A percentile compares a stretch with the other conserved stretches of the same genome.
Conservation (phyloP, 2,797 vertebrate species). For the Lophius americanus region DNA sequence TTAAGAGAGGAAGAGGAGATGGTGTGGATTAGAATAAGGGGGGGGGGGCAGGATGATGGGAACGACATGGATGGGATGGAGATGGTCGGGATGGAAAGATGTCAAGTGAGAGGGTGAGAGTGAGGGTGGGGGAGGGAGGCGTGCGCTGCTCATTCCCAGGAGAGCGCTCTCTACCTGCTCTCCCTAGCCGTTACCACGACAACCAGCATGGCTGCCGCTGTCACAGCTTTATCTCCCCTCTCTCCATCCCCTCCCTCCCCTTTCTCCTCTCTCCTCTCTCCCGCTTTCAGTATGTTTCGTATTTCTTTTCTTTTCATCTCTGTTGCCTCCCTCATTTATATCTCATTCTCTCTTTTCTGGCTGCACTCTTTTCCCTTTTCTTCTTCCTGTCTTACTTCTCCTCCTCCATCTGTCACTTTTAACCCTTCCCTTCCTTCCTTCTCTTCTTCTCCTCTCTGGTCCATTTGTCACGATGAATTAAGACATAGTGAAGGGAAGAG, state of each 20-base stretch:
- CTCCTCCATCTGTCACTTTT: neutral
- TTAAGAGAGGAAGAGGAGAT: slow-evolving; percentile 30
- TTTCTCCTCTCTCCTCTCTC: neutral
- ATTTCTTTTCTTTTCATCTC: slow-evolving; percentile 27
- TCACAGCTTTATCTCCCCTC: slow-evolving; percentile 75
- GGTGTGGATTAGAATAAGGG: slow-evolving; percentile 16
- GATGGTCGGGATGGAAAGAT: slow-evolving; percentile 45
- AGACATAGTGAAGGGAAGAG: slow-evolving; percentile 7
- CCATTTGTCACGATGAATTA: slow-evolving; percentile 32
- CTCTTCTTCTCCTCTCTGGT: neutral
- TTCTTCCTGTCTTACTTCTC: neutral
- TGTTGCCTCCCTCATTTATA: slow-evolving; percentile 32
- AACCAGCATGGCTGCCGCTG: slow-evolving; percentile 80
- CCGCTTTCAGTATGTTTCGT: slow-evolving; percentile 17
- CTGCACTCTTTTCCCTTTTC: neutral
- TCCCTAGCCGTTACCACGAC: slow-evolving; percentile 79
- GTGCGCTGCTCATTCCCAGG: slow-evolving; percentile 76
- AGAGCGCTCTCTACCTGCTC: slow-evolving; percentile 83
- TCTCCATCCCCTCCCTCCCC: slow-evolving; percentile 9
- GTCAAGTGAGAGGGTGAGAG: slow-evolving; percentile 21
- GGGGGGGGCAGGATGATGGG: slow-evolving; percentile 32
- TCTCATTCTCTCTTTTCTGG: slow-evolving; percentile 27
- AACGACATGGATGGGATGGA: slow-evolving; percentile 43
- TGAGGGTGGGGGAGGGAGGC: slow-evolving; percentile 55
- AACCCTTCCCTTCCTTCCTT: too few relatives aligned